Evolutionary conservation across 2,113 vertebrate genomes (phyloP).

Genomic region (Microcebus tavaratra): DNA sequence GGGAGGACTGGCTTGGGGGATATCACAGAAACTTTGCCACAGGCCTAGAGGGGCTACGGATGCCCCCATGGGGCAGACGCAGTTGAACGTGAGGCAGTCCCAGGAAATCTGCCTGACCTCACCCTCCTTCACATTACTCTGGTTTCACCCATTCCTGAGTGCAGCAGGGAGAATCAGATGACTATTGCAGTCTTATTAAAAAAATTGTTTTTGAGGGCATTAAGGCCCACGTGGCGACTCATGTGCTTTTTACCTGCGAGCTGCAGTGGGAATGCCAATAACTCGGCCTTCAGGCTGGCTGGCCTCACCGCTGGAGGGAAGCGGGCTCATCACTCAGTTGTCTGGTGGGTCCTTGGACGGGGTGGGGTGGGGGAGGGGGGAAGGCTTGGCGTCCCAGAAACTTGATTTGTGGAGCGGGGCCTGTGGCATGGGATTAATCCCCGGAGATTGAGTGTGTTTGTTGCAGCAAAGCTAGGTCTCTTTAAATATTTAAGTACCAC

Average conservation of each 20-base stretch:
- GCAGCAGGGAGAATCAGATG: background rate
- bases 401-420: constrained; percentile 54
- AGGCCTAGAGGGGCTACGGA: background rate
- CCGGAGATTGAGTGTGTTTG: background rate
- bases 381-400: constrained; percentile 20
- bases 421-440: constrained; percentile 27
- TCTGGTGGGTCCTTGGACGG: constrained; percentile 29
- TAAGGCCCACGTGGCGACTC: constrained; percentile 35
- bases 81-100: background rate
- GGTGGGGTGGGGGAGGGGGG: background rate
- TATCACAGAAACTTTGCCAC: accelerated
- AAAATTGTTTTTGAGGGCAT: constrained; percentile 6
- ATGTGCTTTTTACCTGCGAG: constrained; percentile 15
- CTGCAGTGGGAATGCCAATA: constrained; percentile 52
- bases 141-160: background rate
- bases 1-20: background rate
- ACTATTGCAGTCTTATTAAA: constrained; percentile 12
- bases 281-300: constrained; percentile 51
- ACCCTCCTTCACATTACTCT: background rate
- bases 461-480: background rate
- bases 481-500: constrained; percentile 50
- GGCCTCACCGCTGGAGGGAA: constrained; percentile 36
- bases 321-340: constrained; percentile 45
- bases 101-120: background rate
- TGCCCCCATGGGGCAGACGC: accelerated